Evolutionary conservation across 1,140 invertebrate species (phyloP).

Genomic region (Popillia japonica): DNA sequence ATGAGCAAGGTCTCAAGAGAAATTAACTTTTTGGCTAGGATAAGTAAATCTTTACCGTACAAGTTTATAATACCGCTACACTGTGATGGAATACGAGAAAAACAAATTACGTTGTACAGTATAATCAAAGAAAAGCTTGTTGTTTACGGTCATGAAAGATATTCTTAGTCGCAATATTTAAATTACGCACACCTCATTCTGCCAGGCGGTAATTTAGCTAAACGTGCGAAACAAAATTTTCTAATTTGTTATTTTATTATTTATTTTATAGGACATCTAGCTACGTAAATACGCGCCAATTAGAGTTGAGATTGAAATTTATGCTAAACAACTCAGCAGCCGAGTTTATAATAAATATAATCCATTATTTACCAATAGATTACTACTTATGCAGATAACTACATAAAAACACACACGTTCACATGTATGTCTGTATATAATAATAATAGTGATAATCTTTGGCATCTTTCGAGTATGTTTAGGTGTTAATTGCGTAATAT

Average conservation of each 20-base stretch:
- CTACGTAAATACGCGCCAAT: not conserved
- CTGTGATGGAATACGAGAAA: too few relatives aligned
- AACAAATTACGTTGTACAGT: too few relatives aligned
- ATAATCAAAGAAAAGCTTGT: too few relatives aligned
- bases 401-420: not conserved
- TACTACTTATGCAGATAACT: too few relatives aligned
- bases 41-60: too few relatives aligned
- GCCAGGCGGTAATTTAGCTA: not conserved
- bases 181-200: not conserved
- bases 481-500: constrained; percentile 18
- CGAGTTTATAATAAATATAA: not conserved
- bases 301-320: constrained; percentile 12
- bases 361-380: too few relatives aligned
- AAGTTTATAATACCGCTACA: too few relatives aligned
- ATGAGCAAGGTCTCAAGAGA: too few relatives aligned
- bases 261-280: not conserved
- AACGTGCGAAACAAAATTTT: not conserved
- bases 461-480: not conserved
- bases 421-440: not conserved
- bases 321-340: not conserved
- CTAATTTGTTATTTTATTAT: constrained; percentile 7
- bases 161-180: not conserved
- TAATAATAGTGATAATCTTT: constrained; percentile 3
- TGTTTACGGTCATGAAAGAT: too few relatives aligned
- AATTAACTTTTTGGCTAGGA: too few relatives aligned